Evolutionary conservation across 2,888 invertebrate species (phyloP), one percentile per base, ranked within the genome.

Genomic region (Macrophya annulata): DNA sequence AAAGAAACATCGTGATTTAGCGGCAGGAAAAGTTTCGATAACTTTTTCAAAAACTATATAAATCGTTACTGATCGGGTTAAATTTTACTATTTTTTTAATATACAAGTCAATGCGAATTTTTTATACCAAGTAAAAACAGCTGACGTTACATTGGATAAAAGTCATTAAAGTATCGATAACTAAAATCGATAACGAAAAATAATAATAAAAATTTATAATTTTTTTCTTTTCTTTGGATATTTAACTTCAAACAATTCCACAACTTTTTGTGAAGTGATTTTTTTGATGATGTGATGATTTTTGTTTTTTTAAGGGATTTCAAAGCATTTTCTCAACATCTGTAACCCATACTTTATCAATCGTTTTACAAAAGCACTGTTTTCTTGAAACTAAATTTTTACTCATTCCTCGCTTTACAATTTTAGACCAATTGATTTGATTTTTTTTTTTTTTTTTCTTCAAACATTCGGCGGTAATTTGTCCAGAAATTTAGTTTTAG

Each of bases 1-100:
- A 37, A 68, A 85, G 25, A 85, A 81, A 43, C 25, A 72, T 85
- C 48, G 31, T 31, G 5, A 77, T 51, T 51, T 25, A 77, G 0
- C 3, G 31, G 12, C 3, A 51, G 12, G 8, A 1, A 25, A 21
- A 37, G n/a, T 77, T 77, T 51, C 31, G 37, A 8, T 4, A 51
- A 77, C 17, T 37, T 51, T 77, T 55, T 5, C 48, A 6, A 25
- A 48, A 21, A 21, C 31, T 4, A 40, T 4, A 6, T 12, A 40
- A 40, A 15, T 37, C 17, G 8, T 9, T 17, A 15, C 65, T 68
- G 8, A 31, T 1, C 72, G 43, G 40, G 43, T 43, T 55, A 3
- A 31, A 31, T 31, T 55, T 55, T n/a, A 55, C n/a, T n/a, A 17
- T 17, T 2, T 31, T 17, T 55, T 17, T 15, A 17, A 55, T 55